phyloP scores from a whole-genome alignment of 2,888 invertebrate species.

The Isotomurus palustris region DNA sequence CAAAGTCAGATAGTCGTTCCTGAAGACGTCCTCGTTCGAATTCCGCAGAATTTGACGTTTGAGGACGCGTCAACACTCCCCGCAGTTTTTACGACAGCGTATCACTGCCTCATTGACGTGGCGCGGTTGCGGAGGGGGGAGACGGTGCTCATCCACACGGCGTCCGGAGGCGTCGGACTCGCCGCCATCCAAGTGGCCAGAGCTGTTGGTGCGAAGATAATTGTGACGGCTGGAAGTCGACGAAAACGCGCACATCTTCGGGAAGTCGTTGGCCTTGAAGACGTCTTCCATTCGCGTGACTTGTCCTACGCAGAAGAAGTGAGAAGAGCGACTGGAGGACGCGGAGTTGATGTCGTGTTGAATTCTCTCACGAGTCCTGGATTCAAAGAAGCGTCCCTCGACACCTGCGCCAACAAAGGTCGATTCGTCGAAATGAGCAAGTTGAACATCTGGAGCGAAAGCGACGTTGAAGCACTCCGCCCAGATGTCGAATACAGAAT shows the following conservation, averaged over 20 bases:
- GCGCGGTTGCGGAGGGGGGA: conserved; percentile 9
- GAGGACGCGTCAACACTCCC: conserved; percentile 17
- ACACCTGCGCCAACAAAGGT: conserved; percentile 13
- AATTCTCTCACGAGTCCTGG: conserved; percentile 24
- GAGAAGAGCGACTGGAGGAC: background rate
- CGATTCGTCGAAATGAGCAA: conserved; percentile 35
- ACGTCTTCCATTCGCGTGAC: conserved; percentile 4
- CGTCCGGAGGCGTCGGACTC: conserved; percentile 20
- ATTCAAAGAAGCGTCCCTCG: conserved; percentile 28
- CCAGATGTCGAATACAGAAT: conserved; percentile 26
- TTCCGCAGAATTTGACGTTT: conserved; percentile 13
- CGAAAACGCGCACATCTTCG: conserved; percentile 17
- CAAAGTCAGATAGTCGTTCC: background rate
- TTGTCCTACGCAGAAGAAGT: background rate
- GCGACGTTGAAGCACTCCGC: conserved; percentile 19
- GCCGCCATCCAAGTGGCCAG: conserved; percentile 16
- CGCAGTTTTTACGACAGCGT: conserved; percentile 11
- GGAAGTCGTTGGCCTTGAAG: conserved; percentile 2
- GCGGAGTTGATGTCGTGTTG: conserved; percentile 29
- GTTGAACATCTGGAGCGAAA: conserved; percentile 18
- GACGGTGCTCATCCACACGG: conserved; percentile 9
- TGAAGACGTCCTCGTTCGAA: background rate
- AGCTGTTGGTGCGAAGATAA: conserved; percentile 4
- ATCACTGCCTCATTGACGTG: conserved; percentile 10
- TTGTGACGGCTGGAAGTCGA: conserved; percentile 22